Conservation (phyloP, 53 echinoderm and acorn worm genomes). For the Patiria pectinifera region DNA sequence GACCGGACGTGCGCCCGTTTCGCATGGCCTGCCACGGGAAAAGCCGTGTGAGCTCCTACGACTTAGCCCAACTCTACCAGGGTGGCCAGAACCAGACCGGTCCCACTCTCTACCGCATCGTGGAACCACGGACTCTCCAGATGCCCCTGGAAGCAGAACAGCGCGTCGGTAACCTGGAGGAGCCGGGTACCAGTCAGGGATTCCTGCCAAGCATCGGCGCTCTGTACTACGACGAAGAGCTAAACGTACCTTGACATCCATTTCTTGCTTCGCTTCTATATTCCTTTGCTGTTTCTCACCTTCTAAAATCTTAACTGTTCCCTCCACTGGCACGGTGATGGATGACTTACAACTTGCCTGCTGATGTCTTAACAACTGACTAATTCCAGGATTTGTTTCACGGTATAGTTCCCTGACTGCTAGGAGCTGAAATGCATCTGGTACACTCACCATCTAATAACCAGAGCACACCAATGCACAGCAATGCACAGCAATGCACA, state of each 20-base stretch:
- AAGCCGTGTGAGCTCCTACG: conserved; percentile 59
- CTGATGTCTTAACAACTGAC: background rate
- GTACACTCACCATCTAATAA: background rate
- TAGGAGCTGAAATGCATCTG: background rate
- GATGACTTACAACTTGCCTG: background rate
- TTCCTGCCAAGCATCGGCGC: conserved; percentile 40
- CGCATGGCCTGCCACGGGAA: conserved; percentile 68
- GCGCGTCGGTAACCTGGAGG: conserved; percentile 5
- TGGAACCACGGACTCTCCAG: conserved; percentile 68
- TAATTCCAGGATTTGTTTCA: background rate
- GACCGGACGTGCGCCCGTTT: conserved; percentile 72
- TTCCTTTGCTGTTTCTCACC: background rate
- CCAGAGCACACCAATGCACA: background rate
- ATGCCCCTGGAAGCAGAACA: conserved; percentile 3
- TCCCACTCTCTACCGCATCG: conserved; percentile 64
- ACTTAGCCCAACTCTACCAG: conserved; percentile 59
- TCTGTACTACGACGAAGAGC: conserved; percentile 43
- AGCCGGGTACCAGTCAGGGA: conserved; percentile 23
- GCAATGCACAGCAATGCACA: background rate
- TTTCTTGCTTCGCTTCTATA: background rate
- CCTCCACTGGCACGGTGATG: background rate
- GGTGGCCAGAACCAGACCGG: conserved; percentile 13
- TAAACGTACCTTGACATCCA: conserved; percentile 40
- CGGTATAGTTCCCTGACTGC: background rate
- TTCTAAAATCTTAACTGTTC: background rate